phyloP scores from a whole-genome alignment of 2,888 invertebrate species.

The Lumbricus terrestris region DNA sequence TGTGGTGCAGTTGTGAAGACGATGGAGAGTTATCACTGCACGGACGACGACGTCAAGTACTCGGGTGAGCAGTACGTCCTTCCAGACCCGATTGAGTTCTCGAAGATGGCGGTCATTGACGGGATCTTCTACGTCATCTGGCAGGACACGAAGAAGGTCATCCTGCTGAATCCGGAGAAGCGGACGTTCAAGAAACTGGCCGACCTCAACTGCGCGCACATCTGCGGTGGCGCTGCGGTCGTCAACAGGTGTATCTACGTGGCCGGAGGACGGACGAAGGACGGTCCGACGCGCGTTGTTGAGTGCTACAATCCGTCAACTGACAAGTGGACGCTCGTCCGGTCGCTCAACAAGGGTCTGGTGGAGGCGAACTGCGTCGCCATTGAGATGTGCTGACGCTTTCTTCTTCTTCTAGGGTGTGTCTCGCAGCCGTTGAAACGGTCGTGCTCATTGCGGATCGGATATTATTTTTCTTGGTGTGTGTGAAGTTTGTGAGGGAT shows the following conservation, averaged over 20 bases:
- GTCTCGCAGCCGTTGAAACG: neutral
- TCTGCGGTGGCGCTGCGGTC: conserved; percentile 51
- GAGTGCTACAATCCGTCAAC: conserved; percentile 54
- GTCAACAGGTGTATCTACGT: conserved; percentile 52
- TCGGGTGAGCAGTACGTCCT: conserved; percentile 54
- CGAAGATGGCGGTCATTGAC: conserved; percentile 52
- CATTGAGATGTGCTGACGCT: conserved; percentile 46
- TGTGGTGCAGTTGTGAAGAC: conserved; percentile 45
- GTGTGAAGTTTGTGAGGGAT: neutral
- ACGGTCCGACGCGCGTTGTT: conserved; percentile 47
- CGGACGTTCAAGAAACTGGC: conserved; percentile 52
- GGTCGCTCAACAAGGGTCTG: conserved; percentile 46
- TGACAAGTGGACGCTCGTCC: conserved; percentile 50
- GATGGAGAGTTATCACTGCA: conserved; percentile 54
- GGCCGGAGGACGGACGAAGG: conserved; percentile 50
- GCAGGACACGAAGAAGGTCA: conserved; percentile 54
- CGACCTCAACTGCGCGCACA: conserved; percentile 47
- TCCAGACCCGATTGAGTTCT: conserved; percentile 51
- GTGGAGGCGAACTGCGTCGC: conserved; percentile 55
- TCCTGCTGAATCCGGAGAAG: conserved; percentile 53
- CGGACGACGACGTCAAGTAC: conserved; percentile 43
- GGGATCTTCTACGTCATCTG: conserved; percentile 57
- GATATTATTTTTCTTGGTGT: conserved; percentile 5
- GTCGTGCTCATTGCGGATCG: neutral
- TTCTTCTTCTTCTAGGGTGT: too few species aligned